Evolutionary conservation across 2,797 vertebrate genomes (phyloP).

Genomic region (Gorsachius magnificus): DNA sequence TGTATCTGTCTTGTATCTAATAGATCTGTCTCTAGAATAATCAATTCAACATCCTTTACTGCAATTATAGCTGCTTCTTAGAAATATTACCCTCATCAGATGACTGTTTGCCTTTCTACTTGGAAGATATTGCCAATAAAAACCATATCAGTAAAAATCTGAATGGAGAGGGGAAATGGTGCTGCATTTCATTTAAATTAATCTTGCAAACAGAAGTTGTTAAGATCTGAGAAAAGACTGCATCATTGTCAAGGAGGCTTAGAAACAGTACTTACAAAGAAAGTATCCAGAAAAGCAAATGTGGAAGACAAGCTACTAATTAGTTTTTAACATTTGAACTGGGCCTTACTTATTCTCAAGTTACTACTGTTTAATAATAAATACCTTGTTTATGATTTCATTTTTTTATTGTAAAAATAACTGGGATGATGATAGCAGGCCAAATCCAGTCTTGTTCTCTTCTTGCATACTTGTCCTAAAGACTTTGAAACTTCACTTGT

Average conservation of each 20-base stretch:
- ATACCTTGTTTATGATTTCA: background rate
- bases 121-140: background rate
- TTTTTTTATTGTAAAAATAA: background rate
- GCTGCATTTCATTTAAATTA: background rate
- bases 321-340: background rate
- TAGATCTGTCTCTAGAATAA: conserved; percentile 4
- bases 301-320: background rate
- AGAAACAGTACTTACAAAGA: background rate
- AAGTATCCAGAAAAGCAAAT: background rate
- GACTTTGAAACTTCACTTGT: background rate
- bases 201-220: background rate
- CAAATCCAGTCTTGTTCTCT: background rate
- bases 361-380: background rate
- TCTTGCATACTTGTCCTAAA: background rate
- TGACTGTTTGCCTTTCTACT: background rate
- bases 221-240: background rate
- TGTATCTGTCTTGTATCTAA: background rate
- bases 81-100: conserved; percentile 1
- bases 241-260: background rate
- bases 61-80: background rate
- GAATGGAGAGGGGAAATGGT: background rate
- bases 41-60: conserved; percentile 5
- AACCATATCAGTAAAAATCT: background rate
- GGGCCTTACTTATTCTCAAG: background rate
- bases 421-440: background rate